These are phyloP conservation scores for Ectropis grisescens DNA, from an alignment of 1,140 invertebrate genomes.

Conservation along the genomic window DNA sequence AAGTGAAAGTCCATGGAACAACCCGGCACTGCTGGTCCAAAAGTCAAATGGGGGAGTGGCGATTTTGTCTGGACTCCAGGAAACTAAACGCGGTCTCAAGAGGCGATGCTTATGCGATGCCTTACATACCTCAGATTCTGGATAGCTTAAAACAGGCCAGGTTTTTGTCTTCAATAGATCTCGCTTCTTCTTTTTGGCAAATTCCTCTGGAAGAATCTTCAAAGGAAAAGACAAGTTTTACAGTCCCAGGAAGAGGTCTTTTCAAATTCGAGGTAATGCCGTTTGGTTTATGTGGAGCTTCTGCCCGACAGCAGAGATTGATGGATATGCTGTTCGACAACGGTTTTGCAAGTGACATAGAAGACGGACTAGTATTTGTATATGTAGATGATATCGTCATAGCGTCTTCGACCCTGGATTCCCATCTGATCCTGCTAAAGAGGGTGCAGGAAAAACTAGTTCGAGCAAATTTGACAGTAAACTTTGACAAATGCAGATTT, in stretches of 20 bases:
- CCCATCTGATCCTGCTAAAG: conserved; percentile 21
- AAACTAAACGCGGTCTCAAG: conserved; percentile 27
- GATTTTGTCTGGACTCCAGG: conserved; percentile 24
- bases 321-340: conserved; percentile 26
- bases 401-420: conserved; percentile 16
- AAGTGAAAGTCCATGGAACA: conserved; percentile 8
- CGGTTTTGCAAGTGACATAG: too few species aligned
- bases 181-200: not conserved
- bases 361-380: conserved; percentile 14
- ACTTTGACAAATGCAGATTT: conserved; percentile 21
- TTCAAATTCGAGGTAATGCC: conserved; percentile 25
- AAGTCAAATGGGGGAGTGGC: conserved; percentile 9
- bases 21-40: conserved; percentile 13
- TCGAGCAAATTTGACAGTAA: conserved; percentile 24
- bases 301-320: conserved; percentile 15
- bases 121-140: not conserved
- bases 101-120: conserved; percentile 24
- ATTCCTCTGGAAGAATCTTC: not conserved
- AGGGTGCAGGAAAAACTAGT: conserved; percentile 23
- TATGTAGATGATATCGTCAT: conserved; percentile 47
- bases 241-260: conserved; percentile 20
- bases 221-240: conserved; percentile 27
- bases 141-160: not conserved
- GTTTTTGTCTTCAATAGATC: not conserved
- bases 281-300: conserved; percentile 24